Evolutionary conservation across 2,797 vertebrate genomes (phyloP).

Genomic region (Sciaenops ocellatus): DNA sequence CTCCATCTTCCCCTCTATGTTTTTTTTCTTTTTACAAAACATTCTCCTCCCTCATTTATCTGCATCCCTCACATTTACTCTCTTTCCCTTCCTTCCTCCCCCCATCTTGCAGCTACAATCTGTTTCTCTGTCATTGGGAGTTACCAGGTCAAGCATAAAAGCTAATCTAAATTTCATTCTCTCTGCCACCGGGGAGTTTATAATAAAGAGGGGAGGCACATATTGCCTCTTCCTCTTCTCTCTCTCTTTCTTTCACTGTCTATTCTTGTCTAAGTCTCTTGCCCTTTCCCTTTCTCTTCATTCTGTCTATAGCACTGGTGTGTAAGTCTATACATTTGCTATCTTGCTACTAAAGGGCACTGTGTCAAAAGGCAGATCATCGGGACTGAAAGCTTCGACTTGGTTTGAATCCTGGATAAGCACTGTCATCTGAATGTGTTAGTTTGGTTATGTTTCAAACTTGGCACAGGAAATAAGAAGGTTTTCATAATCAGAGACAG

Average conservation of each 20-base stretch:
- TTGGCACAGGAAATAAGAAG: background rate
- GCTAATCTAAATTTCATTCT: slow-evolving; percentile 76
- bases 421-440: background rate
- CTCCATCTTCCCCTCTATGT: background rate
- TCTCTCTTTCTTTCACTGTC: slow-evolving; percentile 2
- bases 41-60: slow-evolving; percentile 7
- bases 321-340: background rate
- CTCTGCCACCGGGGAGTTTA: slow-evolving; percentile 51
- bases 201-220: slow-evolving; percentile 40
- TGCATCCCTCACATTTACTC: slow-evolving; percentile 14
- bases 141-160: slow-evolving; percentile 69
- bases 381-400: no score
- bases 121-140: slow-evolving; percentile 67
- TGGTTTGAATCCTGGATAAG: background rate
- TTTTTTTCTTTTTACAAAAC: slow-evolving; percentile 15
- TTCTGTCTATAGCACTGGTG: background rate
- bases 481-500: background rate
- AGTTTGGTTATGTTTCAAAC: background rate
- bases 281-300: slow-evolving; percentile 8
- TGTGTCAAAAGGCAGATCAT: background rate
- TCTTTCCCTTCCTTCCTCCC: slow-evolving; percentile 18
- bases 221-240: slow-evolving; percentile 16
- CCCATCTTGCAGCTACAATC: slow-evolving; percentile 45
- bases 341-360: background rate
- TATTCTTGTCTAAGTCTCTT: slow-evolving; percentile 2